Conservation (phyloP, 2,113 vertebrate species). For the Megaleporinus macrocephalus region DNA sequence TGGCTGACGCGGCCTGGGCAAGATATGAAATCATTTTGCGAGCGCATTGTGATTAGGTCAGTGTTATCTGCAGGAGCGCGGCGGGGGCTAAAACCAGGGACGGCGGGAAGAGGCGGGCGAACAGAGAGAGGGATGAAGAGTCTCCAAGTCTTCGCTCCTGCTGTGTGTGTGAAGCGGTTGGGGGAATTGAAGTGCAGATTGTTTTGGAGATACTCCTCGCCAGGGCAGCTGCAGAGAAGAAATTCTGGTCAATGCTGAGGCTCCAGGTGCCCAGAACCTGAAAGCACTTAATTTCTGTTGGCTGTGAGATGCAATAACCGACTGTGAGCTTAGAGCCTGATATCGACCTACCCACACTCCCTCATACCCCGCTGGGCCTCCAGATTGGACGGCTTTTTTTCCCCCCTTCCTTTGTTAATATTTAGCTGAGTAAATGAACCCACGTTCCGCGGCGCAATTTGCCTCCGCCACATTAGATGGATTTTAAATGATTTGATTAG, state of each 20-base stretch:
- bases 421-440: constrained; percentile 34
- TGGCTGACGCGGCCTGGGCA: background rate
- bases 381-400: constrained; percentile 4
- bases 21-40: background rate
- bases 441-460: background rate
- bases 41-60: constrained; percentile 2
- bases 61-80: background rate
- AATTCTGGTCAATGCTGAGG: constrained; percentile 3
- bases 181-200: constrained; percentile 44
- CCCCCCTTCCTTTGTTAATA: constrained; percentile 20
- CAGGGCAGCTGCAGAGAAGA: background rate
- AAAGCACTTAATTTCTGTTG: constrained; percentile 23
- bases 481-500: constrained; percentile 26
- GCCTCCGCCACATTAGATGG: constrained; percentile 11
- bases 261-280: background rate
- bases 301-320: constrained; percentile 16
- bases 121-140: constrained; percentile 7
- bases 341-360: constrained; percentile 2
- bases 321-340: constrained; percentile 30
- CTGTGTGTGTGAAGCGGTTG: background rate
- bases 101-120: background rate
- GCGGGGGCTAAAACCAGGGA: background rate
- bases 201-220: background rate
- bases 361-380: background rate
- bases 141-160: background rate